Base-by-base conservation (phyloP, 2,113 vertebrate genomes). In the Bostrychus sinensis region DNA sequence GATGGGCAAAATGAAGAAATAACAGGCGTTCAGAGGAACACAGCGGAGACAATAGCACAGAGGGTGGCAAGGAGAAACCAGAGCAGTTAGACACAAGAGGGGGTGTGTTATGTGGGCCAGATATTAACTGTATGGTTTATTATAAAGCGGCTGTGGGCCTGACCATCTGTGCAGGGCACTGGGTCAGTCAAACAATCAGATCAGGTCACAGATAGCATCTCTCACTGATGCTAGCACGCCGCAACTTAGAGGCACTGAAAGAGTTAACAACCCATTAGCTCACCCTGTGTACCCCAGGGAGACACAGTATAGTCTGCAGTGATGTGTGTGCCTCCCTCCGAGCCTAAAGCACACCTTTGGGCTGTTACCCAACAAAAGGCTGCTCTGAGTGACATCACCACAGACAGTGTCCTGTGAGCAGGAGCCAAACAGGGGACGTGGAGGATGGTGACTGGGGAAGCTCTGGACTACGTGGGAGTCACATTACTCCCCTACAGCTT, bases 1-100 rank as follows among this genome's bases (percentile, higher is more conserved):
- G 77, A 81, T 75, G 74, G 83, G 69, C 51, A 71, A 80, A 81
- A 85, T 80, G 80, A 78, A 84, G 77, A 83, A 87, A 86, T 82
- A 62, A 86, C 86, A 78, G 71, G 48, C 74, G 66, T 65, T 72
- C 56, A 22, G 69, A 70, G 79, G 79, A 81, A 72, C 69, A 56
- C 55, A 23, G 60, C 16, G 39, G 56, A 84, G 72, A 89, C 85
- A 86, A 88, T 81, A 68, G 72, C 77, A 77, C 81, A 74, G 82
- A 72, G 76, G 80, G 74, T 77, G 83, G 67, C 62, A 58, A 66
- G 5, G 61, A 82, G 74, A 83, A 85, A 83, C 68, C 75, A 85
- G 86, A 85, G 75, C 66, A 76, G 75, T 69, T 69, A 71, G 16
- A 50, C 10, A 5, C 9, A 8, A 22, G 54, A 65, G 65, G 48